These are phyloP conservation scores for Drosophila macrospina DNA, from an alignment of 2,888 invertebrate species.

Conservation along the genomic window DNA sequence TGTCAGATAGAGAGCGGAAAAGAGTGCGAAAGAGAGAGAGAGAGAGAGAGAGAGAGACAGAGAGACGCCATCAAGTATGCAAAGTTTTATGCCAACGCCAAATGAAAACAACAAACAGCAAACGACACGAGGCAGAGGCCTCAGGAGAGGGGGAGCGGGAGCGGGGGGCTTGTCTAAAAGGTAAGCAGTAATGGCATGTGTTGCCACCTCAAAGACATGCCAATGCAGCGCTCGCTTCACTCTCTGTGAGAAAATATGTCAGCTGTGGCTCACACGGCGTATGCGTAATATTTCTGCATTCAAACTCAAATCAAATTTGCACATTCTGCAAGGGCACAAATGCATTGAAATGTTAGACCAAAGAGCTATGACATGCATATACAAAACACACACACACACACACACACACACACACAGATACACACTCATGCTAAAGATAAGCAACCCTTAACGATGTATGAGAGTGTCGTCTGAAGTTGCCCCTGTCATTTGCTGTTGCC, in stretches of 20 bases:
- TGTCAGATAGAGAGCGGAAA: constrained; percentile 52
- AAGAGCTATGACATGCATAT: constrained; percentile 60
- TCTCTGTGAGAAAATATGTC: constrained; percentile 67
- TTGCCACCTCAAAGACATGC: constrained; percentile 60
- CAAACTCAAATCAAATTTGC: constrained; percentile 73
- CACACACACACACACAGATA: constrained; percentile 25
- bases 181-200: constrained; percentile 50
- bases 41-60: background rate
- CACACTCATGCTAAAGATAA: constrained; percentile 23
- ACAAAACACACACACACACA: constrained; percentile 24
- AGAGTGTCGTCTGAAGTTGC: constrained; percentile 31
- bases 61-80: constrained; percentile 71
- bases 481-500: constrained; percentile 24
- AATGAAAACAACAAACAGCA: constrained; percentile 75
- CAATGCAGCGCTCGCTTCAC: constrained; percentile 35
- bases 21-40: background rate
- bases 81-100: constrained; percentile 76
- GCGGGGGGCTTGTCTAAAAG: background rate
- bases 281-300: constrained; percentile 67
- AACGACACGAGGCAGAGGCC: constrained; percentile 22
- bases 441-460: constrained; percentile 54
- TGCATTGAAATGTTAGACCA: constrained; percentile 77
- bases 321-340: constrained; percentile 49
- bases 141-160: too few relatives aligned
- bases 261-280: constrained; percentile 57